Conservation (phyloP, 2,888 invertebrate genomes). For the Apodemia zela region DNA sequence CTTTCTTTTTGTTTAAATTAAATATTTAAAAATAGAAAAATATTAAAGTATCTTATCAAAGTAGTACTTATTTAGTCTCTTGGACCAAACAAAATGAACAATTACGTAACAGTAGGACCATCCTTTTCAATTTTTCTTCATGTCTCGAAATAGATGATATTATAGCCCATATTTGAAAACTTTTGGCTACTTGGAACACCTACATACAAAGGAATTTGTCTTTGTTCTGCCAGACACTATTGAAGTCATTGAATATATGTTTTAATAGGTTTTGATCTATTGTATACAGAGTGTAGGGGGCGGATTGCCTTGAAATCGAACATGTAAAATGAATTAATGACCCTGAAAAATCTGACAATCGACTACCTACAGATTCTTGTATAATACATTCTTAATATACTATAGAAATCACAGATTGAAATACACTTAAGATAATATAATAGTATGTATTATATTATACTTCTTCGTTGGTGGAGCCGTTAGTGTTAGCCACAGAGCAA, state of each 20-base stretch:
- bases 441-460: no score
- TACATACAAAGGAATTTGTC: neutral
- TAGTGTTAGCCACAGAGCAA: no score
- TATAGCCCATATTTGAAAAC: neutral
- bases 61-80: no score
- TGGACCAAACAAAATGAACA: no score
- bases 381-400: no score
- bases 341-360: neutral
- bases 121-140: neutral
- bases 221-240: conserved; percentile 5
- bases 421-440: no score
- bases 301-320: neutral
- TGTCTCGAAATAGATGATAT: neutral
- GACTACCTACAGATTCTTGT: neutral
- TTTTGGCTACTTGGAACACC: conserved; percentile 1
- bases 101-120: neutral
- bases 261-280: neutral
- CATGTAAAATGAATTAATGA: neutral
- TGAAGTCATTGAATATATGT: neutral
- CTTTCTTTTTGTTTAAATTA: no score
- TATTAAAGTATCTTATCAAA: no score
- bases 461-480: no score
- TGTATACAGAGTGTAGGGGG: neutral
- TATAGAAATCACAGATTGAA: no score
- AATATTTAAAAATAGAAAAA: no score